Evolutionary conservation across 35 echinoderm and acorn worm species (phyloP).

Genomic region (Apostichopus parvimensis): DNA sequence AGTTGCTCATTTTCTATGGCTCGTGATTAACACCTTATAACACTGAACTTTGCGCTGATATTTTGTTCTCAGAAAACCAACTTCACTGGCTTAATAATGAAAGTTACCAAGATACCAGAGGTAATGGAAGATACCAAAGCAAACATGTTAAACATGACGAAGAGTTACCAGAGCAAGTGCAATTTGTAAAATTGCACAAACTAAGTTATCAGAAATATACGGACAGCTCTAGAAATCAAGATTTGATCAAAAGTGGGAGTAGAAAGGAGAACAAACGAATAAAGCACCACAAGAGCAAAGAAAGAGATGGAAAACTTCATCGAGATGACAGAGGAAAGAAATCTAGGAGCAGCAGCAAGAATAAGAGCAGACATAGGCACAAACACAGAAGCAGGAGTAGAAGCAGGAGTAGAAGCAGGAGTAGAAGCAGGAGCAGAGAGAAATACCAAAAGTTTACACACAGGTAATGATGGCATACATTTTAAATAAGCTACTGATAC

Average conservation of each 20-base stretch:
- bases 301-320: neutral
- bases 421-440: neutral
- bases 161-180: neutral
- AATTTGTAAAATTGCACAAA: neutral
- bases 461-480: too few species aligned
- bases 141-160: neutral
- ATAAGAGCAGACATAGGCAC: neutral
- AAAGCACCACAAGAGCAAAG: neutral
- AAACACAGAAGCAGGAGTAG: neutral
- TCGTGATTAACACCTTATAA: too few species aligned
- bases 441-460: neutral
- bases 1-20: too few species aligned
- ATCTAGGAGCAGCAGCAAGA: neutral
- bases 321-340: neutral
- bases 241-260: neutral
- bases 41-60: neutral
- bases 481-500: too few species aligned
- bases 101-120: neutral
- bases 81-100: neutral
- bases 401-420: neutral
- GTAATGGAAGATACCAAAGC: neutral
- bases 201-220: neutral
- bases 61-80: neutral
- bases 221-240: neutral
- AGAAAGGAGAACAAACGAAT: neutral